Evolutionary conservation across 2,888 invertebrate species (phyloP).

Genomic region (Leptarthrus brevirostris): DNA sequence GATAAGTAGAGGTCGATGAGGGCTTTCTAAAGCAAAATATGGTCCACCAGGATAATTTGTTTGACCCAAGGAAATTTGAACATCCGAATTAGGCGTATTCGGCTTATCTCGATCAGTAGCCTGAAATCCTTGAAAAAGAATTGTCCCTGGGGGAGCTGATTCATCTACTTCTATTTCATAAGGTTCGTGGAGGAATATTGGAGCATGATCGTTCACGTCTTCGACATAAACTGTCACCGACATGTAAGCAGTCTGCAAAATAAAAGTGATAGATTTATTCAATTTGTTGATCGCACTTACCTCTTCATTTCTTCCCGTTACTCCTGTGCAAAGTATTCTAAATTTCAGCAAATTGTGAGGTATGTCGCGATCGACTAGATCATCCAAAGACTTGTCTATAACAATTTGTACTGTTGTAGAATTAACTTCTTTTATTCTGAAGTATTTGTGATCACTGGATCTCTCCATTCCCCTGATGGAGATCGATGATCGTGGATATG

Average conservation of each 20-base stretch:
- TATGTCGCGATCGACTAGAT: constrained; percentile 82
- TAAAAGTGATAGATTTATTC: constrained; percentile 5
- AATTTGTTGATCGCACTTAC: constrained; percentile 57
- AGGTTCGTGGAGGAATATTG: constrained; percentile 81
- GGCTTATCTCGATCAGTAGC: constrained; percentile 88
- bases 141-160: constrained; percentile 80
- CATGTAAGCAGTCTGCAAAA: constrained; percentile 79
- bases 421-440: constrained; percentile 75
- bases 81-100: constrained; percentile 88
- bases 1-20: constrained; percentile 81
- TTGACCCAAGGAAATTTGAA: constrained; percentile 84
- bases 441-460: constrained; percentile 64
- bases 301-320: constrained; percentile 64
- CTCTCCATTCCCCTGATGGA: constrained; percentile 62
- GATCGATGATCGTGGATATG: constrained; percentile 78
- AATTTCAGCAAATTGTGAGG: constrained; percentile 87
- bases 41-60: constrained; percentile 63
- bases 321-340: constrained; percentile 74
- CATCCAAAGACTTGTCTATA: constrained; percentile 81
- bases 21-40: constrained; percentile 80
- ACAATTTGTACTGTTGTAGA: constrained; percentile 80
- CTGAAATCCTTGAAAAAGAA: constrained; percentile 82
- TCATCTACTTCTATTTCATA: constrained; percentile 85
- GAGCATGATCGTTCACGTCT: constrained; percentile 87
- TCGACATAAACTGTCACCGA: constrained; percentile 90